Base-by-base conservation (phyloP, 2,797 vertebrate species). In the Molossus alvarezi region DNA sequence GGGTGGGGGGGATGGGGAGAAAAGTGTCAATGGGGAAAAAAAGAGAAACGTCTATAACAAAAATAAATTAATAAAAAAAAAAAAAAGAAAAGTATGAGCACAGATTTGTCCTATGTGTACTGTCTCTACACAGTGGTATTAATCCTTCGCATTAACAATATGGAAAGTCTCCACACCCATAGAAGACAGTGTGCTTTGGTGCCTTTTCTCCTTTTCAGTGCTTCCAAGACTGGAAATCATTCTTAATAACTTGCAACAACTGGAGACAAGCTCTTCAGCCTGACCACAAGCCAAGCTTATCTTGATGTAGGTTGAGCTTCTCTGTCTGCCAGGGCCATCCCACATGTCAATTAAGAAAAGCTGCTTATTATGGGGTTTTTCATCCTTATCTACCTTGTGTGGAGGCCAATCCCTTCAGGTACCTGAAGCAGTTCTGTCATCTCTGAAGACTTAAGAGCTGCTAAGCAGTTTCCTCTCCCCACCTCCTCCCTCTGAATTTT, bases 301-400 rank as follows among this genome's bases (percentile, higher is more conserved):
- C 92, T 95, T 95, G 79, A 93, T 83, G 23, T 25, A 85, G 72
- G 41, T 14, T 84, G 64, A 88, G 73, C 73, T 90, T 58, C 58
- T 81, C 87, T 88, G 51, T 55, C 88, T 90, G n/a, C 69, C 90
- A 95, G 17, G n/a, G 69, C 33, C 60, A 95, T 89, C 89, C 60
- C 20, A 73, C 79, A 37, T 60, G 75, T 82, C 90, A 96, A 12
- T 95, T 95, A 96, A 77, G 86, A 20, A 62, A 94, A 95, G 55
- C 37, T 91, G 60, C 92, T 96, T 94, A 72, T 91, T 86, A 88
- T 33, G 37, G 29, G 1, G 7, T 2, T 71, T 95, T 90, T 51
- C 3, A 0, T 57, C 48, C 60, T 92, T 92, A 93, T 93, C 93
- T 93, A 11, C 17, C 29, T 80, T 75, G 41, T 65, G 27, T 18